Conservation (phyloP, 2,888 invertebrate species). For the Nezara viridula region DNA sequence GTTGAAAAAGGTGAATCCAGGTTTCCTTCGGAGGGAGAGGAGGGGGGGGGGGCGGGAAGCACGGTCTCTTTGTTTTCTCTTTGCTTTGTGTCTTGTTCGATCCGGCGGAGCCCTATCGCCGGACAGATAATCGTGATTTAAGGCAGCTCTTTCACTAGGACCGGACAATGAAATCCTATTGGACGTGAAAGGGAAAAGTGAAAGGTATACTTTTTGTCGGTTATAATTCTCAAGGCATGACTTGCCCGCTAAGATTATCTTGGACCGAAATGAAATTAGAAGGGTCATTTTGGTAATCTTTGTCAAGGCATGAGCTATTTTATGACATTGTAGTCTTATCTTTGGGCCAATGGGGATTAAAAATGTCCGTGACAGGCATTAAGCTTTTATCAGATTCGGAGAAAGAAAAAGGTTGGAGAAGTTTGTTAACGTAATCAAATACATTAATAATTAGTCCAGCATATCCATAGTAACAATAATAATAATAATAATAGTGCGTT, state of each 20-base stretch:
- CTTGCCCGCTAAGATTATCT: neutral
- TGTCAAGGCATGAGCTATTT: neutral
- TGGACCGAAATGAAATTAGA: neutral
- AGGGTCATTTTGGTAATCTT: conserved; percentile 28
- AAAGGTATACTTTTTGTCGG: conserved; percentile 35
- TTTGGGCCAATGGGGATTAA: neutral
- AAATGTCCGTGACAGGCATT: neutral
- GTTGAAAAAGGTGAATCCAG: conserved; percentile 6
- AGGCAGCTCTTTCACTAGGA: conserved; percentile 32
- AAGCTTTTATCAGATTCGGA: neutral
- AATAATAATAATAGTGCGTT: too few relatives aligned
- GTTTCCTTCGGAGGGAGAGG: neutral
- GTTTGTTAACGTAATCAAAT: neutral
- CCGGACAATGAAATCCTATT: conserved; percentile 24
- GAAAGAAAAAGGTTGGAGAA: neutral
- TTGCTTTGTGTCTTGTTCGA: conserved; percentile 37
- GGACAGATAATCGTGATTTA: conserved; percentile 37
- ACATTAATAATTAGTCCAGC: too few relatives aligned
- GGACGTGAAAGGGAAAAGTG: conserved; percentile 29
- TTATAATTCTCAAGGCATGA: neutral
- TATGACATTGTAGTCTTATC: neutral
- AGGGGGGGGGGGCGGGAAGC: neutral
- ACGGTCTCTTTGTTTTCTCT: conserved; percentile 37
- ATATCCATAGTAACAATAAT: too few relatives aligned
- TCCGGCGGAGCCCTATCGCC: conserved; percentile 7